These are phyloP conservation scores for Eriosoma lanigerum DNA, from an alignment of 1,140 invertebrate species.

Conservation along the genomic window DNA sequence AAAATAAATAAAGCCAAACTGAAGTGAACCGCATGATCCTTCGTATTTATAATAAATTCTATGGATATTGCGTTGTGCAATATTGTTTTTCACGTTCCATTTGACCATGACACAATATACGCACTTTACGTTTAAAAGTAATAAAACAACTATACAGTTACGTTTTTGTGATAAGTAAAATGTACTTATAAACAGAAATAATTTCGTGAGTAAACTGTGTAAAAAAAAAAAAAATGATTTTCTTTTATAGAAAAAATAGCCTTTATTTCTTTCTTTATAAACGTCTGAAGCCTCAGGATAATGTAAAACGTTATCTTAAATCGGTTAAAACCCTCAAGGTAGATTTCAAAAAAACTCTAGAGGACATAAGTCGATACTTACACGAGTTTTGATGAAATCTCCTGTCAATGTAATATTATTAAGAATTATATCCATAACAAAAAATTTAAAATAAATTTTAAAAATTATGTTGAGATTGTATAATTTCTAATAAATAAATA, in stretches of 20 bases:
- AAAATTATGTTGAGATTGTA: no score
- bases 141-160: not conserved
- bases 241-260: not conserved
- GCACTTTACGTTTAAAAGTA: not conserved
- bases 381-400: not conserved
- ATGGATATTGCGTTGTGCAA: not conserved
- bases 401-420: not conserved
- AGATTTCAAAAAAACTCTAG: not conserved
- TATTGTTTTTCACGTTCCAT: not conserved
- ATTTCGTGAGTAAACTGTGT: not conserved
- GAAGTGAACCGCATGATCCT: not conserved
- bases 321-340: not conserved
- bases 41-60: not conserved
- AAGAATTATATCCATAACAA: no score
- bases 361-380: not conserved
- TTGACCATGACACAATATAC: not conserved
- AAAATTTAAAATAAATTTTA: no score
- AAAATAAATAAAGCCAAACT: not conserved
- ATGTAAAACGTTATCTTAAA: not conserved
- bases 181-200: not conserved
- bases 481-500: no score
- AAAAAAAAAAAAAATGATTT: not conserved
- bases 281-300: not conserved
- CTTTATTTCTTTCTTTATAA: not conserved
- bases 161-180: not conserved